phyloP scores from a whole-genome alignment of 2,888 invertebrate genomes.

The Scrobipalpa atriplicella region DNA sequence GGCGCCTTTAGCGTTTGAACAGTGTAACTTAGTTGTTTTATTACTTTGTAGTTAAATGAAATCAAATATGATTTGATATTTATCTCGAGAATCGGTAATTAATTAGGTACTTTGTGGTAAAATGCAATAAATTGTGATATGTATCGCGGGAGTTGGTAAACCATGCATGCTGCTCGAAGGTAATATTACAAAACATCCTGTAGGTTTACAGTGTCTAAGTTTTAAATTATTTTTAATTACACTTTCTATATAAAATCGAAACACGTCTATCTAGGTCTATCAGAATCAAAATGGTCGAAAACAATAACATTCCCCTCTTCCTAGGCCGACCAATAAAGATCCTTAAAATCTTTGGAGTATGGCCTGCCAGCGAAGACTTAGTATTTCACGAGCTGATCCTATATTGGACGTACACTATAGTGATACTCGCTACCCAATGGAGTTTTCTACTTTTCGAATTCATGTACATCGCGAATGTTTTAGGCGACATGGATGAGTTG shows the following conservation, averaged over 20 bases:
- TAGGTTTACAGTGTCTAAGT: no score
- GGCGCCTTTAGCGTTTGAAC: no score
- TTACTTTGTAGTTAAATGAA: no score
- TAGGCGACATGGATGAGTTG: conserved; percentile 67
- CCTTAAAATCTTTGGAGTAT: conserved; percentile 58
- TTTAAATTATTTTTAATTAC: no score
- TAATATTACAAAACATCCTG: no score
- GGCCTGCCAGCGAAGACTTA: conserved; percentile 52
- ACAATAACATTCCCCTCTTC: conserved; percentile 50
- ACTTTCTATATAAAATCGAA: background rate
- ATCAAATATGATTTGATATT: no score
- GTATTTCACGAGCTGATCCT: conserved; percentile 34
- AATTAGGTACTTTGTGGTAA: no score
- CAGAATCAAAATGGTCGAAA: conserved; percentile 42
- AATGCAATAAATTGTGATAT: no score
- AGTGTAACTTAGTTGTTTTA: no score
- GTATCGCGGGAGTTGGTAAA: no score
- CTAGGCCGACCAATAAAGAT: conserved; percentile 54
- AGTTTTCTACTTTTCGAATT: conserved; percentile 65
- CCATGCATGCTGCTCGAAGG: no score
- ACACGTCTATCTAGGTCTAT: background rate
- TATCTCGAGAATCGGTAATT: no score
- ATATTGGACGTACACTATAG: conserved; percentile 48
- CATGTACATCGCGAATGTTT: conserved; percentile 60
- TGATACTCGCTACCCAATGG: conserved; percentile 59